Conservation (phyloP, 1,140 invertebrate species). For the Hylyphantes graminicola region DNA sequence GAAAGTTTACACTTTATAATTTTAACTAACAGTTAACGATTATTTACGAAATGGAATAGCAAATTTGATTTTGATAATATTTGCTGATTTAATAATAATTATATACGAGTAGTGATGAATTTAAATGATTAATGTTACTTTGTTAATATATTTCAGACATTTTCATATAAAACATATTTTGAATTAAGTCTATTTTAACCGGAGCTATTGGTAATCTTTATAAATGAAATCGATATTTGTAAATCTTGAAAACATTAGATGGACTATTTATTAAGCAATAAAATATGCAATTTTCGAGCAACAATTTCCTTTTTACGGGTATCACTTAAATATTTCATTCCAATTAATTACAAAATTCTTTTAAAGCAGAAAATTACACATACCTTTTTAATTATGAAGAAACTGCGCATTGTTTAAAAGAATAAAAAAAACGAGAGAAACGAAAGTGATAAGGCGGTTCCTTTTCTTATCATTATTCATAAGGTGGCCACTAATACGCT, state of each 20-base stretch:
- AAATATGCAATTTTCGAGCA: too few relatives aligned
- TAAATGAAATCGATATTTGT: neutral
- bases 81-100: too few relatives aligned
- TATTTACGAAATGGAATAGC: too few relatives aligned
- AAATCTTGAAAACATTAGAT: neutral
- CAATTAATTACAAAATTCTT: conserved; percentile 32
- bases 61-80: too few relatives aligned
- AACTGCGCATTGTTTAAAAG: conserved; percentile 2
- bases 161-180: too few relatives aligned
- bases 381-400: conserved; percentile 37
- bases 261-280: too few relatives aligned
- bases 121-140: too few relatives aligned
- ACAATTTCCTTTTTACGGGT: neutral
- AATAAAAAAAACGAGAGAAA: conserved; percentile 22
- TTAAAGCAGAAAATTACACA: conserved; percentile 15
- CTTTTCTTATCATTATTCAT: conserved; percentile 58
- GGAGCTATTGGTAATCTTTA: neutral
- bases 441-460: neutral
- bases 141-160: too few relatives aligned
- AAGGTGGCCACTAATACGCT: conserved; percentile 40
- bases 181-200: too few relatives aligned
- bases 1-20: too few relatives aligned
- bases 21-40: too few relatives aligned
- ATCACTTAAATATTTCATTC: neutral
- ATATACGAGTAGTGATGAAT: too few relatives aligned